Evolutionary conservation across 92 coral and sea anemone species (phyloP).

Genomic region (Virgularia gustaviana): DNA sequence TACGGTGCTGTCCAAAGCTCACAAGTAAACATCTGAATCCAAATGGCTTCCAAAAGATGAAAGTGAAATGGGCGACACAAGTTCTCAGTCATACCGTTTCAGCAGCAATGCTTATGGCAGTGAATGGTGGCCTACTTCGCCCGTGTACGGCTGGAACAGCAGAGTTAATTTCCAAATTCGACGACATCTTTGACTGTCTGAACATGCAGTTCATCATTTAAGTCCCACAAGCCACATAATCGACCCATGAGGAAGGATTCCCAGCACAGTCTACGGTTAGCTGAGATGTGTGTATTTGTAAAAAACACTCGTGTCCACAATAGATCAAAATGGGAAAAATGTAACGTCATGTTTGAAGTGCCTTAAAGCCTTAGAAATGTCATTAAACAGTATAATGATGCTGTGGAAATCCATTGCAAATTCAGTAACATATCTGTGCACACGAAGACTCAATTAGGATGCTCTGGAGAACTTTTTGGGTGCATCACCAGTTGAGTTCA

Average conservation of each 20-base stretch:
- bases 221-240: neutral
- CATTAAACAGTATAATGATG: neutral
- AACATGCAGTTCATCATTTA: neutral
- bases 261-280: constrained; percentile 1
- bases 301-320: neutral
- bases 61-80: constrained; percentile 1
- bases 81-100: constrained; percentile 14
- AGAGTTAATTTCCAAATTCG: neutral
- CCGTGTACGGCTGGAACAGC: constrained; percentile 1
- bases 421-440: constrained; percentile 8
- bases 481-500: no score
- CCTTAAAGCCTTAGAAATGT: neutral
- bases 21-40: constrained; percentile 6
- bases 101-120: neutral
- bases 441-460: constrained; percentile 18
- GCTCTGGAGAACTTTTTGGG: constrained; percentile 25
- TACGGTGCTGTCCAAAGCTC: constrained; percentile 19
- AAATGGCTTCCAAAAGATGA: neutral
- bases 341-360: neutral
- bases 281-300: neutral
- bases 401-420: no score
- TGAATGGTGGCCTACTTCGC: neutral
- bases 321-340: neutral
- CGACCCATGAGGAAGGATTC: constrained; percentile 6
- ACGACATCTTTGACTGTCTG: constrained; percentile 4